These are phyloP conservation scores for Luscinia luscinia DNA, from an alignment of 2,797 vertebrate genomes.

Conservation along the genomic window DNA sequence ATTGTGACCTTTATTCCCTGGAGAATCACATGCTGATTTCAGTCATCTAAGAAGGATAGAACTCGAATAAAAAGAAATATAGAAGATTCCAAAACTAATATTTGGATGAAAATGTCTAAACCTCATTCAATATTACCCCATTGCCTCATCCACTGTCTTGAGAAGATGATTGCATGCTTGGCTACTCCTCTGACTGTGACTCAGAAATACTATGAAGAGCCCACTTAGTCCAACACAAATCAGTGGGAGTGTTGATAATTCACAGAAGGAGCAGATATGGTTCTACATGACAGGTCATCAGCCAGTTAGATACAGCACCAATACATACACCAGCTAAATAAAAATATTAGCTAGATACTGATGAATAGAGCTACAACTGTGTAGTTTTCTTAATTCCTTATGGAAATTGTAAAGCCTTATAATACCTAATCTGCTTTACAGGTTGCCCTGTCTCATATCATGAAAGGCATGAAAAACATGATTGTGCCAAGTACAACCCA, in stretches of 20 bases:
- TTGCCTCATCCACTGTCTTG: neutral
- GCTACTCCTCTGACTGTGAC: neutral
- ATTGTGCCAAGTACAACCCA: neutral
- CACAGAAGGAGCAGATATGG: neutral
- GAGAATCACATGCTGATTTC: neutral
- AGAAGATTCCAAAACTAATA: neutral
- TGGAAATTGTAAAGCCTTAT: neutral
- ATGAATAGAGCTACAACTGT: neutral
- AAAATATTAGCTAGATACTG: neutral
- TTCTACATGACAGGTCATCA: neutral
- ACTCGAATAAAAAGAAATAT: constrained; percentile 3
- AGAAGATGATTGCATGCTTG: neutral
- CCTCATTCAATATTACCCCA: neutral
- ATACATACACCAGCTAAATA: neutral
- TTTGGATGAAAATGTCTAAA: constrained; percentile 1
- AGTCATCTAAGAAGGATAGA: neutral
- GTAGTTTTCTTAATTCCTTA: neutral
- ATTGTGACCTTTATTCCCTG: neutral
- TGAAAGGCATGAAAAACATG: neutral
- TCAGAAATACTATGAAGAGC: constrained; percentile 2
- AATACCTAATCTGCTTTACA: neutral
- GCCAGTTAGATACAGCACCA: neutral
- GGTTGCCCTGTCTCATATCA: neutral
- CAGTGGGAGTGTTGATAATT: neutral
- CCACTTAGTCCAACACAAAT: neutral